Evolutionary conservation across 2,888 invertebrate species (phyloP).

Genomic region (Conchocele bisecta): DNA sequence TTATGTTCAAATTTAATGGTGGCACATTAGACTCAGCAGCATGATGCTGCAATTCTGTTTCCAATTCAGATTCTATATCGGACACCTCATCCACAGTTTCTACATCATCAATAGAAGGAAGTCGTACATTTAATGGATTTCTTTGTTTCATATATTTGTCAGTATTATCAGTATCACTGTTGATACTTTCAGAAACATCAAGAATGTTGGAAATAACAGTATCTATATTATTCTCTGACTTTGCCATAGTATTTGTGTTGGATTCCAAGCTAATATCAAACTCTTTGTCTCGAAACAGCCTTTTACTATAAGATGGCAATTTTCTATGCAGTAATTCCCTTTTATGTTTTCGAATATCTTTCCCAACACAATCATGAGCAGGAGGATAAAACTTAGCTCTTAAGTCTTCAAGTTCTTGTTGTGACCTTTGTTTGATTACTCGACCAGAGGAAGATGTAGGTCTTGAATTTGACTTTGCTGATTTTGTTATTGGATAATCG

Average conservation of each 20-base stretch:
- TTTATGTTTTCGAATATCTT: conserved; percentile 1
- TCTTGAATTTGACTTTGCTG: not conserved
- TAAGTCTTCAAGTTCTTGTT: conserved; percentile 34
- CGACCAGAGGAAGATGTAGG: not conserved
- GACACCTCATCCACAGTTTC: conserved; percentile 63
- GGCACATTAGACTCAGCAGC: no score
- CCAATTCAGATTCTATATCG: conserved; percentile 57
- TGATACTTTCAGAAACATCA: conserved; percentile 23
- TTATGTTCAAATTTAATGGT: conserved; percentile 52
- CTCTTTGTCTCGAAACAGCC: not conserved
- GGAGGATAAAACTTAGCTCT: conserved; percentile 48
- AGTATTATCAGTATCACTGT: conserved; percentile 11
- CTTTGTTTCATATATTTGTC: no score
- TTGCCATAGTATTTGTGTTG: conserved; percentile 19
- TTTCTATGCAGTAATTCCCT: not conserved
- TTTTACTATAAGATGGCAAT: not conserved
- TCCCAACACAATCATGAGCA: conserved; percentile 42
- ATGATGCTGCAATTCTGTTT: conserved; percentile 12
- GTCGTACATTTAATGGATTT: conserved; percentile 30
- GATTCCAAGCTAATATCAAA: conserved; percentile 47
- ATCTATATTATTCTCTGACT: conserved; percentile 31
- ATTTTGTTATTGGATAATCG: not conserved
- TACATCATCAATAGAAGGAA: conserved; percentile 24
- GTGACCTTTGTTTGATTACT: conserved; percentile 31
- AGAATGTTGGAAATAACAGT: conserved; percentile 25